Evolutionary conservation across 2,888 invertebrate species (phyloP).

Genomic region (Serripes groenlandicus): DNA sequence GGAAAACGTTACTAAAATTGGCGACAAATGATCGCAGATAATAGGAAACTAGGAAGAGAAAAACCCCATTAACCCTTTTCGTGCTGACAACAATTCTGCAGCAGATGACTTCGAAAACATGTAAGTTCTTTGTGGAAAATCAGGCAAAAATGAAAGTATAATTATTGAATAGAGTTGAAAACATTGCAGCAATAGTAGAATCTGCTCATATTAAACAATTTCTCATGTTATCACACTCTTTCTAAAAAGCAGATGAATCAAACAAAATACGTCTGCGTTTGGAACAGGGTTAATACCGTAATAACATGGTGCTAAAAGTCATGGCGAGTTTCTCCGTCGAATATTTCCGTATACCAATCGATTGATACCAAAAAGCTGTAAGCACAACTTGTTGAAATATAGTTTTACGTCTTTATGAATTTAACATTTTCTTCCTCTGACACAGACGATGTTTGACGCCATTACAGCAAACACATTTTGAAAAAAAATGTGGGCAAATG

Average conservation of each 20-base stretch:
- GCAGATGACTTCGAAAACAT: not conserved
- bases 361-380: too few species aligned
- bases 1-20: conserved; percentile 13
- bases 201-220: not conserved
- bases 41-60: not conserved
- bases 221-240: not conserved
- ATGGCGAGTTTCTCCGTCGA: too few species aligned
- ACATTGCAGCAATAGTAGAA: not conserved
- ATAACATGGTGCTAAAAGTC: too few species aligned
- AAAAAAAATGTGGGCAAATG: too few species aligned
- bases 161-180: not conserved
- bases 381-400: too few species aligned
- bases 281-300: too few species aligned
- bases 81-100: not conserved
- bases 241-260: not conserved
- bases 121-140: not conserved
- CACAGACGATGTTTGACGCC: too few species aligned
- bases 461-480: too few species aligned
- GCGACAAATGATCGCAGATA: conserved; percentile 18
- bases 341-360: too few species aligned
- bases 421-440: too few species aligned
- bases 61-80: not conserved
- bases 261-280: too few species aligned
- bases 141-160: not conserved
- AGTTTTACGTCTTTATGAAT: too few species aligned